phyloP scores from a whole-genome alignment of 2,113 vertebrate species.

The Camelus dromedarius region DNA sequence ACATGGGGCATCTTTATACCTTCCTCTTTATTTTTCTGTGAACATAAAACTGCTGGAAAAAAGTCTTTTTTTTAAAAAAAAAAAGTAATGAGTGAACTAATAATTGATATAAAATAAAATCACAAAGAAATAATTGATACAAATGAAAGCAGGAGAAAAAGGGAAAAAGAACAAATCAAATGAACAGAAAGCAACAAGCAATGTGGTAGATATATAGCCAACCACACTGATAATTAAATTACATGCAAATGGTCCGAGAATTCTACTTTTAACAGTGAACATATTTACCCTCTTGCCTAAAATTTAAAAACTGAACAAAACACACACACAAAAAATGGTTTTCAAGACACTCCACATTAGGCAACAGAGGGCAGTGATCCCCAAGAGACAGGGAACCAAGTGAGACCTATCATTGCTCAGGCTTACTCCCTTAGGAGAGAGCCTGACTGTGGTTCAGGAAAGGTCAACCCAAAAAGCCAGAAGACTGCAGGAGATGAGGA shows the following conservation, averaged over 20 bases:
- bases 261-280: background rate
- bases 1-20: background rate
- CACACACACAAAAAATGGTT: background rate
- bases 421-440: background rate
- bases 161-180: background rate
- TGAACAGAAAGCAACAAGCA: background rate
- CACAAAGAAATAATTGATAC: constrained; percentile 40
- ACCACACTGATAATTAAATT: background rate
- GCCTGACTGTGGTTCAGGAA: background rate
- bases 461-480: background rate
- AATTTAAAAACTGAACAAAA: background rate
- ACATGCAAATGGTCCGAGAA: background rate
- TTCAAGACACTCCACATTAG: background rate
- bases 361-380: background rate
- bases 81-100: background rate
- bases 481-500: background rate
- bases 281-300: background rate
- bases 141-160: background rate
- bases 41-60: background rate
- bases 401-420: background rate
- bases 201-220: background rate
- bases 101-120: background rate
- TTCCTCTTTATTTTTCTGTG: background rate
- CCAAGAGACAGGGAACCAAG: background rate
- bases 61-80: background rate